phyloP scores from a whole-genome alignment of 2,113 vertebrate species.

The Pantherophis guttatus region DNA sequence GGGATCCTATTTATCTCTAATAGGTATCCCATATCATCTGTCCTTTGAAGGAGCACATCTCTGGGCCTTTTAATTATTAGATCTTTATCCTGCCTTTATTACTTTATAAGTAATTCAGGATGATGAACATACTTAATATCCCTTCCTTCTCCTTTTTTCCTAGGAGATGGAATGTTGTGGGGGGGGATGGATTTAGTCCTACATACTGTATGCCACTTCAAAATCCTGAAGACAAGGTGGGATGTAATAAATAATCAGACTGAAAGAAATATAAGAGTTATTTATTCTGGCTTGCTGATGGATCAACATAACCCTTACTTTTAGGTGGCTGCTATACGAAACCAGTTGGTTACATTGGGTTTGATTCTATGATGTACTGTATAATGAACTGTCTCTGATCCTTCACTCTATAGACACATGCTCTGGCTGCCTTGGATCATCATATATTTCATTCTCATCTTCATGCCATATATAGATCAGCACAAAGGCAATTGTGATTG shows the following conservation, averaged over 20 bases:
- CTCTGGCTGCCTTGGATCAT: neutral
- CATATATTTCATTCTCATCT: neutral
- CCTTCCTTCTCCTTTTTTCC: neutral
- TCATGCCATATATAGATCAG: neutral
- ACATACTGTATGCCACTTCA: neutral
- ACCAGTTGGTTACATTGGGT: neutral
- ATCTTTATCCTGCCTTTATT: neutral
- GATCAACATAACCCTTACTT: neutral
- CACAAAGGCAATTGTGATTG: neutral
- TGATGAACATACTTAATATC: neutral
- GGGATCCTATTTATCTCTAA: neutral
- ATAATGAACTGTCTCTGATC: neutral
- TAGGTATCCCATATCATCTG: neutral
- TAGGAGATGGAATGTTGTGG: neutral
- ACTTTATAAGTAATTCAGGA: neutral
- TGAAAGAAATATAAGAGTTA: neutral
- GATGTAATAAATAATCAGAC: neutral
- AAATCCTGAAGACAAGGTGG: neutral
- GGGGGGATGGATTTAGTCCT: neutral
- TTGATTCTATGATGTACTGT: neutral
- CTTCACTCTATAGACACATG: neutral
- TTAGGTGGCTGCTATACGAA: neutral
- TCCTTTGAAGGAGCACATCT: neutral
- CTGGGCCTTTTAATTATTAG: neutral
- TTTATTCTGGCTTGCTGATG: neutral